Evolutionary conservation across 1,140 invertebrate genomes (phyloP).

Genomic region (Stegodyphus dumicola): DNA sequence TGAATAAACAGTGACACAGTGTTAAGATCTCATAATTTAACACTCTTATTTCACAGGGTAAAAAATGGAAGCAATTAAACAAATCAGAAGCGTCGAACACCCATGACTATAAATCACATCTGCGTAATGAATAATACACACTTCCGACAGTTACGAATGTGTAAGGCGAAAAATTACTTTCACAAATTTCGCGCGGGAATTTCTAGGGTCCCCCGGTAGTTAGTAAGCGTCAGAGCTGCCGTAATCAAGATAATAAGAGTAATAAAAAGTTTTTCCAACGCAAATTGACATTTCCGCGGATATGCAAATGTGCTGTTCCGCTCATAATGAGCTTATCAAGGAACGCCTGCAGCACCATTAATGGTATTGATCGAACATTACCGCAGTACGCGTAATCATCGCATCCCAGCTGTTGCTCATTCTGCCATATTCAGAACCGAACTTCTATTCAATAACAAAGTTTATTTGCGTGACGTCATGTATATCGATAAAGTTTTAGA

Average conservation of each 20-base stretch:
- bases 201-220: conserved; percentile 5
- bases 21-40: no score
- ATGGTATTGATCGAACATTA: conserved; percentile 54
- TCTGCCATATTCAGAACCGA: not conserved
- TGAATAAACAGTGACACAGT: no score
- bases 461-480: not conserved
- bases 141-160: conserved; percentile 8
- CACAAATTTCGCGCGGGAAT: conserved; percentile 24
- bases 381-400: conserved; percentile 33
- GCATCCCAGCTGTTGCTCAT: conserved; percentile 17
- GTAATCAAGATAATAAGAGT: conserved; percentile 51
- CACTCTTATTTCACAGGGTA: no score
- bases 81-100: conserved; percentile 7
- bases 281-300: conserved; percentile 51
- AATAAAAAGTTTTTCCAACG: conserved; percentile 52
- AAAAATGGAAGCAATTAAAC: no score
- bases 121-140: conserved; percentile 34
- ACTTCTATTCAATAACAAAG: conserved; percentile 25
- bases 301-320: conserved; percentile 55
- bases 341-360: conserved; percentile 20
- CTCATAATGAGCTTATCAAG: conserved; percentile 46
- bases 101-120: conserved; percentile 33
- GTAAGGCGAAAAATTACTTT: conserved; percentile 40
- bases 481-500: not conserved
- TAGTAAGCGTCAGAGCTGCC: conserved; percentile 34